These are phyloP conservation scores for Napeogenes sylphis DNA, from an alignment of 2,888 invertebrate species.

Conservation along the genomic window DNA sequence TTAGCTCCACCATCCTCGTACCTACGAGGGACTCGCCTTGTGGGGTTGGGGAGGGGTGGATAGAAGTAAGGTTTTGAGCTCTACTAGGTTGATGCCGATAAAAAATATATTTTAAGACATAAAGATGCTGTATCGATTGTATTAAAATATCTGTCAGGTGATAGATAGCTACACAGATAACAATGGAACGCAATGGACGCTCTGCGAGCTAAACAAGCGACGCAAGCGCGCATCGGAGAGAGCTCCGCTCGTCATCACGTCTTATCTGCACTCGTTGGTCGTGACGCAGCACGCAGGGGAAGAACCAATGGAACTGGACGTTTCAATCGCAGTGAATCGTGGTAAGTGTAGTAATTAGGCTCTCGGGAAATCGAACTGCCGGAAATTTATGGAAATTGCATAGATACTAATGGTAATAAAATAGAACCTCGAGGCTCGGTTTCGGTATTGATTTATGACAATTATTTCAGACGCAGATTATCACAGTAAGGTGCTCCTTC, in stretches of 20 bases:
- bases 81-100: not conserved
- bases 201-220: constrained; percentile 71
- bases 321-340: constrained; percentile 78
- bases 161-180: constrained; percentile 83
- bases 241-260: constrained; percentile 78
- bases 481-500: constrained; percentile 79
- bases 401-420: too few species aligned
- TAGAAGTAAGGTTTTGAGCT: constrained; percentile 60
- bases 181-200: constrained; percentile 83
- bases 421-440: too few species aligned
- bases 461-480: constrained; percentile 78
- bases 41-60: constrained; percentile 66
- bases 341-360: constrained; percentile 49
- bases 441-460: not conserved
- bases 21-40: constrained; percentile 48
- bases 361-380: too few species aligned
- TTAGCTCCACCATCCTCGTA: constrained; percentile 46
- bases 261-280: constrained; percentile 81
- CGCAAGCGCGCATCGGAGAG: constrained; percentile 45
- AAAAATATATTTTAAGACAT: not conserved
- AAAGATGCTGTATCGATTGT: not conserved
- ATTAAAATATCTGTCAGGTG: constrained; percentile 51
- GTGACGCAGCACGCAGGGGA: constrained; percentile 73
- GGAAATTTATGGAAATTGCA: too few species aligned
- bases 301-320: constrained; percentile 76